Base-by-base conservation (phyloP, 2,113 vertebrate species). In the Labeo rohita region DNA sequence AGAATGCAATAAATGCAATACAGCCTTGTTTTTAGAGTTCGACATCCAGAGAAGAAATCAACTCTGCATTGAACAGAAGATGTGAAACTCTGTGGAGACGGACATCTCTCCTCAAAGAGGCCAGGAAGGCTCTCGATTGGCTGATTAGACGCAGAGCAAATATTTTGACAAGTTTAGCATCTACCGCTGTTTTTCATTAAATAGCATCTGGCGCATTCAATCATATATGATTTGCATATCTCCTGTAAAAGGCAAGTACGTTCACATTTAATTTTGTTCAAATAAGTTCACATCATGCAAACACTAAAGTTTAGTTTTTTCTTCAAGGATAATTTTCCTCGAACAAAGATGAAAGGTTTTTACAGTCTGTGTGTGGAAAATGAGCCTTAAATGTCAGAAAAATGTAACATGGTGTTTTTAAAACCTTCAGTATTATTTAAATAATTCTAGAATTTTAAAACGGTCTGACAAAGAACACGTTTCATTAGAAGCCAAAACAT, bases 131-230 rank as follows among this genome's bases (percentile, higher is more conserved):
- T 66, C 52, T 16, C 47, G 76, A 85, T 73, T 56, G 83, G 78
- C 81, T 68, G 75, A 34, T 88, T 82, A 79, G 78, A 85, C 21
- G 63, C 45, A 65, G 63, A 79, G 65, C 83, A 80, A 73, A 88
- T 88, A 79, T 89, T 77, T 85, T 45, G 68, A 54, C 77, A 61
- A 65, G 82, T 63, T 82, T 80, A 63, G 70, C 80, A 80, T 86
- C 80, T 45, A 54, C 85, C 68, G 84, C 65, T 72, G 73, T 70
- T 66, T 65, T 86, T 90, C 77, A 61, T 87, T 76, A 85, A 59
- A 70, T 79, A 84, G 75, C 43, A 4, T 50, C 43, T 65, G 56
- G 45, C n/a, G 50, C 23, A 81, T 66, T 34, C 43, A 66, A 9
- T 66, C n/a, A 28, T 65, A 18, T 18, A 50, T 81, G 23, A 68